A percentile compares a stretch with the other conserved stretches of the same genome.
Evolutionary conservation across 2,113 vertebrate species (phyloP).

Genomic region (Ovis canadensis): DNA sequence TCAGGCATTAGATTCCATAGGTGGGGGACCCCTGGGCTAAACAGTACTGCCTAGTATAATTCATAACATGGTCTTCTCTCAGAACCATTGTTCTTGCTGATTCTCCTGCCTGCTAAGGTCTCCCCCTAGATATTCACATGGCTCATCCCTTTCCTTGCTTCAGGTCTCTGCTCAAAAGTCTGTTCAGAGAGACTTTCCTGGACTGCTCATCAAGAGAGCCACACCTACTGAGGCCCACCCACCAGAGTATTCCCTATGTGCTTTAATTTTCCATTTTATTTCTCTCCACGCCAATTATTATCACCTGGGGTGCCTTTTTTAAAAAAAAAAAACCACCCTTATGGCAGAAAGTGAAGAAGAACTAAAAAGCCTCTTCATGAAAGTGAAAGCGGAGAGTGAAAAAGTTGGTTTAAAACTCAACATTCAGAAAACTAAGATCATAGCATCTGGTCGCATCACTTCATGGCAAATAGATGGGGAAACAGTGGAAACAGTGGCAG

Average conservation of each 20-base stretch:
- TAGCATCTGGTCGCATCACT: neutral
- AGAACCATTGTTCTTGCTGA: neutral
- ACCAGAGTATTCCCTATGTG: neutral
- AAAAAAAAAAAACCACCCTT: neutral
- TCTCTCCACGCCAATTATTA: neutral
- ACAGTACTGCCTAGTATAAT: neutral
- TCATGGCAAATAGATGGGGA: neutral
- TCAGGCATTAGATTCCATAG: neutral
- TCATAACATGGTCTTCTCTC: neutral
- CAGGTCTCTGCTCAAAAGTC: neutral
- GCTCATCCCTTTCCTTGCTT: neutral
- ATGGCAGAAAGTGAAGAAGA: neutral
- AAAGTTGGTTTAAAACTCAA: neutral
- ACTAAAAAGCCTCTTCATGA: neutral
- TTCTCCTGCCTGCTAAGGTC: neutral
- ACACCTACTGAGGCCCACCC: neutral
- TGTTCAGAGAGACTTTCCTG: neutral
- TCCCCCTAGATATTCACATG: neutral
- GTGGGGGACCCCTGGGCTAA: neutral
- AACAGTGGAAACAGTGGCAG: neutral
- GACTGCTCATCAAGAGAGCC: neutral
- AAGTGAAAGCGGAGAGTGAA: neutral
- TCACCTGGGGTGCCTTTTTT: neutral
- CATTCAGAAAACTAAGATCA: neutral
- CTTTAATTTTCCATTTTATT: neutral